Conservation (phyloP, 2,797 vertebrate genomes). For the Myotis pilosus region DNA sequence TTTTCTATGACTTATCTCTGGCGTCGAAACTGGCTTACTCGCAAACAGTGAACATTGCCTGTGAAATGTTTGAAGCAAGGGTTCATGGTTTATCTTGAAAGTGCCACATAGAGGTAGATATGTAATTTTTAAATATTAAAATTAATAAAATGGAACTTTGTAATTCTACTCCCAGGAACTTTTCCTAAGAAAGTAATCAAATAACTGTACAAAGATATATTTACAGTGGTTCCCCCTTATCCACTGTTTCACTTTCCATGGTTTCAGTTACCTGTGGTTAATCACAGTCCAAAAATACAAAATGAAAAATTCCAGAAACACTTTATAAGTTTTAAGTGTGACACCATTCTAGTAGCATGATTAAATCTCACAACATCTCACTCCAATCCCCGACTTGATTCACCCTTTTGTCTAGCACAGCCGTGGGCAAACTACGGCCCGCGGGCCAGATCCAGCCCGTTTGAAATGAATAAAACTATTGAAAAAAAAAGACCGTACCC, state of each 20-base stretch:
- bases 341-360: background rate
- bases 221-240: background rate
- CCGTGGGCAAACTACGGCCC: no score
- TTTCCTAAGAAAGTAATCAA: background rate
- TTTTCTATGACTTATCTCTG: background rate
- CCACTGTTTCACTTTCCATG: background rate
- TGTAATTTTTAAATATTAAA: conserved; percentile 22
- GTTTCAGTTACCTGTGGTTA: background rate
- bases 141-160: background rate
- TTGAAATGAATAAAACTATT: no score
- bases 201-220: background rate
- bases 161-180: background rate
- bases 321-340: background rate
- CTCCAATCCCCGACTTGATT: background rate
- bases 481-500: no score
- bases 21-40: conserved; percentile 38
- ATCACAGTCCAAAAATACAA: background rate
- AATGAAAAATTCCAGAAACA: background rate
- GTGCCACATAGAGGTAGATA: background rate
- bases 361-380: background rate
- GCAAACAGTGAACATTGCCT: conserved; percentile 56
- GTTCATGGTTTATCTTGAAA: conserved; percentile 43
- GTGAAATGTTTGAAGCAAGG: conserved; percentile 48
- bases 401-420: background rate
- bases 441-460: no score